Conservation (phyloP, 2,797 vertebrate species). For the Karalla daura region DNA sequence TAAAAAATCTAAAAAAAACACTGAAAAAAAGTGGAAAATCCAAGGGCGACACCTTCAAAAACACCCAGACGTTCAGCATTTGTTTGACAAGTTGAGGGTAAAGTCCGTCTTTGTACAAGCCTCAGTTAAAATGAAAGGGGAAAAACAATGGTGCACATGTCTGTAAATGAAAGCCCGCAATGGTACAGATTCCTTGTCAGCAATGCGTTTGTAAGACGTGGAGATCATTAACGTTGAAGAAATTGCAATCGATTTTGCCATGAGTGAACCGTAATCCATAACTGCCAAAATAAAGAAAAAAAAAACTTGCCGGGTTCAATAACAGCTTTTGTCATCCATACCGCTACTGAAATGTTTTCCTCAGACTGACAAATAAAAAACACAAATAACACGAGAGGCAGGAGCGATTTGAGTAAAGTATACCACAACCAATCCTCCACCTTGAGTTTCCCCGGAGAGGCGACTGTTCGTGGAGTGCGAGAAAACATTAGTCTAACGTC, state of each 20-base stretch:
- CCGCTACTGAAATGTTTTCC: neutral
- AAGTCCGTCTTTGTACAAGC: neutral
- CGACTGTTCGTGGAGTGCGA: conserved; percentile 5
- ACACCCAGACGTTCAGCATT: neutral
- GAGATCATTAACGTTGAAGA: conserved; percentile 17
- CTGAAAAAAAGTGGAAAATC: neutral
- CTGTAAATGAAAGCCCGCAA: neutral
- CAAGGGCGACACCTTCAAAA: neutral
- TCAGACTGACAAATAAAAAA: conserved; percentile 5
- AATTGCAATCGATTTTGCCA: conserved; percentile 1
- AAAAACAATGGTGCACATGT: neutral
- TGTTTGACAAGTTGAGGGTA: neutral
- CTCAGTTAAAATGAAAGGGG: neutral
- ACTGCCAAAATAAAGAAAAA: neutral
- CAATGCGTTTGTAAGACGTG: conserved; percentile 17
- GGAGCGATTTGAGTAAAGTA: conserved; percentile 5
- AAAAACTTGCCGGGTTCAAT: no score
- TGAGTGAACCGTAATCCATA: conserved; percentile 9
- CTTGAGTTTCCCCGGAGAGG: conserved; percentile 29
- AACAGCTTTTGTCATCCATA: neutral
- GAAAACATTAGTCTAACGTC: conserved; percentile 14
- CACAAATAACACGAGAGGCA: neutral
- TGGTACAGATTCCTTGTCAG: neutral
- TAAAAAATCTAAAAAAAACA: neutral
- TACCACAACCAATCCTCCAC: conserved; percentile 27